phyloP scores from a whole-genome alignment of 92 coral and sea anemone species.

The Micromussa lordhowensis region DNA sequence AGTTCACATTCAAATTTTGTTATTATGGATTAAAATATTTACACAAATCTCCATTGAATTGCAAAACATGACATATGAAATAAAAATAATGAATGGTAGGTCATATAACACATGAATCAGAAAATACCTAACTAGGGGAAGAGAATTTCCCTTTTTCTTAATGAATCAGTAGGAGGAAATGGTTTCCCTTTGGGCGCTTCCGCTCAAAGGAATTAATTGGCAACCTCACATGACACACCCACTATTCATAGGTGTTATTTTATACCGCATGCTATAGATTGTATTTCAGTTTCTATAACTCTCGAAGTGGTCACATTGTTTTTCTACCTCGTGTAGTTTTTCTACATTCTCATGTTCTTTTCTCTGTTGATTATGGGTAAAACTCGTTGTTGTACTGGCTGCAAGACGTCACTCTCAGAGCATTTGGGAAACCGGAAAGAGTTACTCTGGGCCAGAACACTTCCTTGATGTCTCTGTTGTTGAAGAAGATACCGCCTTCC shows the following conservation, averaged over 20 bases:
- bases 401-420: slow-evolving; percentile 16
- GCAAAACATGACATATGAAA: not conserved
- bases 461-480: not conserved
- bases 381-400: slow-evolving; percentile 15
- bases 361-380: slow-evolving; percentile 8
- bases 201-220: too few species aligned
- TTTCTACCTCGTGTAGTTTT: slow-evolving; percentile 25
- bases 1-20: not conserved
- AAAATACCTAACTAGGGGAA: not conserved
- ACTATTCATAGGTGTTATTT: too few species aligned
- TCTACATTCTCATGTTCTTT: not conserved
- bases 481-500: slow-evolving; percentile 9
- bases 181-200: too few species aligned
- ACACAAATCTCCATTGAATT: not conserved
- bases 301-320: slow-evolving; percentile 12
- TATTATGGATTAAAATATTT: not conserved
- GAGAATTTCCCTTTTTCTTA: not conserved
- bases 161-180: not conserved
- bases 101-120: not conserved
- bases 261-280: not conserved
- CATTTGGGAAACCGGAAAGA: not conserved
- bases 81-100: not conserved
- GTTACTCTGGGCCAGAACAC: not conserved
- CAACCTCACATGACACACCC: too few species aligned
- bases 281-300: slow-evolving; percentile 16